phyloP scores from a whole-genome alignment of 2,113 vertebrate genomes.

The Pluvialis apricaria region DNA sequence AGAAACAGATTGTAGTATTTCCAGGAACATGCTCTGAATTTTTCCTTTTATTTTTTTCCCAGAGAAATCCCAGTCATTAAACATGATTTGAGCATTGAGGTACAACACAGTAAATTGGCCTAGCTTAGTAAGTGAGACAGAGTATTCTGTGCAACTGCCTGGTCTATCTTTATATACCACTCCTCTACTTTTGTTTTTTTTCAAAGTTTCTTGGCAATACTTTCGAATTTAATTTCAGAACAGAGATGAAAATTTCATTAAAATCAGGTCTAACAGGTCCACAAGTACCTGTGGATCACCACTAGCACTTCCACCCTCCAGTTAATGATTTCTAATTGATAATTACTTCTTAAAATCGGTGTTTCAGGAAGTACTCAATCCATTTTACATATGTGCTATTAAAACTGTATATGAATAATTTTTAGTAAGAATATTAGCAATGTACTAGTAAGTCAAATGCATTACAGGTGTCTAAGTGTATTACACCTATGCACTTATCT shows the following conservation, averaged over 20 bases:
- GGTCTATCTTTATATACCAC: not conserved
- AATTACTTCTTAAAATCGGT: not conserved
- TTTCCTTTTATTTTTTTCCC: not conserved
- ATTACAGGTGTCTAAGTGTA: not conserved
- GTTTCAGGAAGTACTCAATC: not conserved
- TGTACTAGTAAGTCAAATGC: not conserved
- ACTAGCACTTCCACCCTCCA: not conserved
- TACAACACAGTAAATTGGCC: slow-evolving; percentile 1
- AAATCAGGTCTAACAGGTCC: not conserved
- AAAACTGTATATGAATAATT: not conserved
- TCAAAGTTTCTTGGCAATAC: not conserved
- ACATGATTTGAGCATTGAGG: slow-evolving; percentile 30
- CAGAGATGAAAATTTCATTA: not conserved
- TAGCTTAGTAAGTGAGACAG: not conserved
- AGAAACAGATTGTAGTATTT: slow-evolving; percentile 27
- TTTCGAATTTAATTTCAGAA: not conserved
- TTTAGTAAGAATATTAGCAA: not conserved
- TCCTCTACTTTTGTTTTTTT: not conserved
- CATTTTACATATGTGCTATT: not conserved
- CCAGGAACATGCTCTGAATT: not conserved
- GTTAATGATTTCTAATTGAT: not conserved
- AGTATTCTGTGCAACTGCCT: not conserved
- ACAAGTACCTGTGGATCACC: not conserved
- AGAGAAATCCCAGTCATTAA: slow-evolving; percentile 42
- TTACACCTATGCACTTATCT: not conserved